Conservation (phyloP, 2,113 vertebrate species). For the Orycteropus afer region DNA sequence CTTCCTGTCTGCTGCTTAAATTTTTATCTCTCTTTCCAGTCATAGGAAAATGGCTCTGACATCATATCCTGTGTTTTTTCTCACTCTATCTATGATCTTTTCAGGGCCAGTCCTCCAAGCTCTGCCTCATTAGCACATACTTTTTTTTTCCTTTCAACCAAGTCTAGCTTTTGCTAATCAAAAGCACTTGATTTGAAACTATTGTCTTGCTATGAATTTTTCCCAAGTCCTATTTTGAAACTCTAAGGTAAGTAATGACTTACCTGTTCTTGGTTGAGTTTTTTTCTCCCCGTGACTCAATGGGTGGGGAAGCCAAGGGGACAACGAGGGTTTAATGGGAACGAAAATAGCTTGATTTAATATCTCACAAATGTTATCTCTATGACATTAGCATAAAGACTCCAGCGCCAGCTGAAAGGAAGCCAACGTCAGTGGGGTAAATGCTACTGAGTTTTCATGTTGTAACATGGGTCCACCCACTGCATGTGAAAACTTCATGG, state of each 20-base stretch:
- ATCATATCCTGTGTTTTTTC: slow-evolving; percentile 48
- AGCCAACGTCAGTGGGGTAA: background rate
- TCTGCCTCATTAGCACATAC: background rate
- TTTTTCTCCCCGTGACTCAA: slow-evolving; percentile 15
- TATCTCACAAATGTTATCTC: slow-evolving; percentile 38
- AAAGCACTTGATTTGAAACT: slow-evolving; percentile 46
- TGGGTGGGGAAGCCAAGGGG: background rate
- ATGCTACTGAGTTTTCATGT: background rate
- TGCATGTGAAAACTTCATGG: background rate
- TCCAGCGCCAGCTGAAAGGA: background rate
- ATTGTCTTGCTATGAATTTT: slow-evolving; percentile 41
- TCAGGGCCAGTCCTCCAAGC: background rate
- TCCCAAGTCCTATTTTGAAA: slow-evolving; percentile 44
- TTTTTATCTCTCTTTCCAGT: background rate
- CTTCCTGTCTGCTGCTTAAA: slow-evolving; percentile 48
- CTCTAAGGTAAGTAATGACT: slow-evolving; percentile 41
- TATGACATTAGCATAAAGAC: background rate
- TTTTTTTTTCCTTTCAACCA: slow-evolving; percentile 13
- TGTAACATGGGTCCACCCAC: background rate
- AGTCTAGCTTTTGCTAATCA: slow-evolving; percentile 34
- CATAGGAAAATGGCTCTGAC: background rate
- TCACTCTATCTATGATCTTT: background rate
- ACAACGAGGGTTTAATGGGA: background rate
- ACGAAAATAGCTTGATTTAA: slow-evolving; percentile 19
- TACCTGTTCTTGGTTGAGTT: background rate